phyloP scores from a whole-genome alignment of 1,140 invertebrate species.

The Xylocopa sonorina region DNA sequence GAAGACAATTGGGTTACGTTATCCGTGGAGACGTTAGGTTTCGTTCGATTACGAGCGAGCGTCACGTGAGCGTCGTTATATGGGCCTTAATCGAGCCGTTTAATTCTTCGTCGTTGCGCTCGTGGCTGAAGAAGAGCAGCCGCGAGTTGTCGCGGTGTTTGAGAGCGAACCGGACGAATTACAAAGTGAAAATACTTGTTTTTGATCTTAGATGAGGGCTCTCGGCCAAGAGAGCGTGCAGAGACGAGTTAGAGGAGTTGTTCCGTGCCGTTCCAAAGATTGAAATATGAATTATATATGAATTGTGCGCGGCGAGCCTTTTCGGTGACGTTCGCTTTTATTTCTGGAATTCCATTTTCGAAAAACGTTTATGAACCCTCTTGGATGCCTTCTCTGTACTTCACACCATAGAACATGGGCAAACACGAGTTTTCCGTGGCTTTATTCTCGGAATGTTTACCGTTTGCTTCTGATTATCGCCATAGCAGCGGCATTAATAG shows the following conservation, averaged over 20 bases:
- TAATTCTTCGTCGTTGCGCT: constrained; percentile 13
- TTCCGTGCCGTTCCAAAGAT: neutral
- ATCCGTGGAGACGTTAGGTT: neutral
- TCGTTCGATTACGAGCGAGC: constrained; percentile 14
- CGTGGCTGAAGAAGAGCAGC: neutral
- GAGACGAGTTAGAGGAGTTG: neutral
- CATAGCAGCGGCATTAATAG: neutral
- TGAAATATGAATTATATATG: neutral
- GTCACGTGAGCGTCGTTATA: constrained; percentile 15
- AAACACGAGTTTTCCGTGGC: neutral
- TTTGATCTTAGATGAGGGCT: neutral
- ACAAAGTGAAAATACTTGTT: neutral
- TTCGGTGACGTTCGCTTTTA: no score
- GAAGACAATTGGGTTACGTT: neutral
- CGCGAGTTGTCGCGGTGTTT: neutral
- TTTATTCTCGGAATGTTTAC: constrained; percentile 2
- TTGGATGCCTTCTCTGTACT: no score
- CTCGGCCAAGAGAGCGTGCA: neutral
- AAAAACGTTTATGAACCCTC: no score
- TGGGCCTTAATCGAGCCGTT: constrained; percentile 13
- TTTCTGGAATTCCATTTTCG: no score
- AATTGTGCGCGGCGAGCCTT: neutral
- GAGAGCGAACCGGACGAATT: neutral
- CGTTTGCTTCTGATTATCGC: neutral
- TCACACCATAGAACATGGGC: no score